A percentile compares a stretch with the other conserved stretches of the same genome.
Evolutionary conservation across 2,888 invertebrate genomes (phyloP).

Genomic region (Chrysotoxum bicinctum): DNA sequence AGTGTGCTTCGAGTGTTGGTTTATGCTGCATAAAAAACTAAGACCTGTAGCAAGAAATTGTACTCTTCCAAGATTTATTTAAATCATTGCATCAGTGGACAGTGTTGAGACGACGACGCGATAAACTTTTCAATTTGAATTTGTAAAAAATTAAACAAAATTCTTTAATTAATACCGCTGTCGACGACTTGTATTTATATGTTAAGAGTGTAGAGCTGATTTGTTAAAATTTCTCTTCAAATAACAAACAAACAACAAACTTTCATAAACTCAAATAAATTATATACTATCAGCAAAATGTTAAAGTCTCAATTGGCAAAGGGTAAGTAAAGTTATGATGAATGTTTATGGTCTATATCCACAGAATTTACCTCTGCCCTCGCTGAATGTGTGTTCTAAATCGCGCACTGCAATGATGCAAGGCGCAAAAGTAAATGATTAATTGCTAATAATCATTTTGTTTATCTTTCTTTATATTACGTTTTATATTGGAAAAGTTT

Average conservation of each 20-base stretch:
- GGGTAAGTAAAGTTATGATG: conserved; percentile 75
- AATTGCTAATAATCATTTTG: conserved; percentile 21
- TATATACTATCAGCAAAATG: conserved; percentile 52
- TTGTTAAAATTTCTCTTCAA: neutral
- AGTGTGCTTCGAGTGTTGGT: conserved; percentile 24
- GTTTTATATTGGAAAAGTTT: neutral
- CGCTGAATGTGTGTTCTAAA: neutral
- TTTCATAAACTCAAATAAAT: conserved; percentile 18
- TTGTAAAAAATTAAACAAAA: neutral
- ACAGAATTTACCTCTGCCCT: neutral
- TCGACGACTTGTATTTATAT: neutral
- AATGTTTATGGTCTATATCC: neutral
- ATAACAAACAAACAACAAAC: neutral
- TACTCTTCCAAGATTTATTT: neutral
- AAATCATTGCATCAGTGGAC: conserved; percentile 13
- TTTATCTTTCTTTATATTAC: conserved; percentile 11
- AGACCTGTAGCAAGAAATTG: conserved; percentile 8
- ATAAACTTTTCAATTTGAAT: neutral
- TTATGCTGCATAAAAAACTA: neutral
- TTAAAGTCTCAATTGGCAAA: conserved; percentile 78
- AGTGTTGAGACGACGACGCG: neutral
- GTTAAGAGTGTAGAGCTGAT: conserved; percentile 30
- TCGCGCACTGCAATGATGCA: neutral
- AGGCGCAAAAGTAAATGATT: neutral
- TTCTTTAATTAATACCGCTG: neutral